Percentiles rank a stretch among this genome's conserved stretches.
Conservation (phyloP, 2,797 vertebrate species). For the Tragopan temminckii region DNA sequence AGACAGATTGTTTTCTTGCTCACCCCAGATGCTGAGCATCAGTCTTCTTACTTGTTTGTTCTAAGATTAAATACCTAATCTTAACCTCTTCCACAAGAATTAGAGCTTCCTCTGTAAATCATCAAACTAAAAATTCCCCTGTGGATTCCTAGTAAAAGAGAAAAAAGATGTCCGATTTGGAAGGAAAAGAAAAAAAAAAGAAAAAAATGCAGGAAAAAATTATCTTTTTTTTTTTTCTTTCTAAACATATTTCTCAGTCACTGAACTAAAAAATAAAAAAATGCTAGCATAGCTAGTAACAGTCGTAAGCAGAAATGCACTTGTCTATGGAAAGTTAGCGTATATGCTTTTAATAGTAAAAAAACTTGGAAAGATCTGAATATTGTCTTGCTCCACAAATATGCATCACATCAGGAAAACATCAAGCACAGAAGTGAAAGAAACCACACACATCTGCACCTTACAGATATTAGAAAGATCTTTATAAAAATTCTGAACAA, state of each 20-base stretch:
- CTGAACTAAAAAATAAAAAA: background rate
- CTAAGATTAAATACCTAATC: conserved; percentile 22
- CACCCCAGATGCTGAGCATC: background rate
- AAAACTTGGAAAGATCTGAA: background rate
- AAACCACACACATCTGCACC: background rate
- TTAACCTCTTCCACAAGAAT: background rate
- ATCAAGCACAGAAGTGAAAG: background rate
- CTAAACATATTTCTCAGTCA: background rate
- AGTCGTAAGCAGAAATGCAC: background rate
- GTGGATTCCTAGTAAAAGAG: background rate
- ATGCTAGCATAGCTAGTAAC: background rate
- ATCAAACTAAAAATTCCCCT: background rate
- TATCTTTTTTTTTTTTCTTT: background rate
- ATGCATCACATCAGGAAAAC: conserved; percentile 2
- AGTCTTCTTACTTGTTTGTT: background rate
- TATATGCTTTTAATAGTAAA: conserved; percentile 32
- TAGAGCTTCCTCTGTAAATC: background rate
- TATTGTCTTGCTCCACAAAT: background rate
- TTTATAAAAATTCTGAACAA: conserved; percentile 38
- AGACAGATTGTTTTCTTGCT: conserved; percentile 69
- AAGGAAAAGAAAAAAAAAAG: background rate
- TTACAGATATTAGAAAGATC: background rate
- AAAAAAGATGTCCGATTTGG: background rate
- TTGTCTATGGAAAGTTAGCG: background rate
- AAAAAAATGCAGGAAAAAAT: background rate